Conservation (phyloP, 2,113 vertebrate species). For the Platichthys stellatus region DNA sequence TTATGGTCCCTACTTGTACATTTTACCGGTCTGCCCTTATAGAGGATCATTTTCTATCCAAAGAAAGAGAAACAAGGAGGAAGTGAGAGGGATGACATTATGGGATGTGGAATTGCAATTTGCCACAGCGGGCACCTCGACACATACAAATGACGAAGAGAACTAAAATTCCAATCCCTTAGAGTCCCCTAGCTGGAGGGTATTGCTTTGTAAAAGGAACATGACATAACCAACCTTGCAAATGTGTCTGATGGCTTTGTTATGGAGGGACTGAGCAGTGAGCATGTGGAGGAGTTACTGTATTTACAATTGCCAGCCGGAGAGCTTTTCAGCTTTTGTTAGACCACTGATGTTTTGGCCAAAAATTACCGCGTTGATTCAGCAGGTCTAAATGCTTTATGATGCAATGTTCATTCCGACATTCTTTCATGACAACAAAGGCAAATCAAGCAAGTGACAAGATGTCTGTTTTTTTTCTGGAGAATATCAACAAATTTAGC, state of each 20-base stretch:
- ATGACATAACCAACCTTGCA: constrained; percentile 79
- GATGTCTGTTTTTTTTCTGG: constrained; percentile 12
- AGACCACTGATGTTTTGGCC: constrained; percentile 23
- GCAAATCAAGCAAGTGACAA: constrained; percentile 44
- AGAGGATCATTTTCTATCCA: constrained; percentile 53
- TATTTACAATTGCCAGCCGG: constrained; percentile 27
- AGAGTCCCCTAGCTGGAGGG: constrained; percentile 70
- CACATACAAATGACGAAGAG: constrained; percentile 79
- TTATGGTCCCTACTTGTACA: constrained; percentile 49
- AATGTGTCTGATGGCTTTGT: constrained; percentile 78
- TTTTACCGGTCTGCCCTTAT: constrained; percentile 55
- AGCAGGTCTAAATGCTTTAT: constrained; percentile 29
- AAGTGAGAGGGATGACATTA: constrained; percentile 71
- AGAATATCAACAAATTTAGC: constrained; percentile 17
- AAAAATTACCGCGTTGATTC: not conserved
- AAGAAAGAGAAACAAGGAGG: constrained; percentile 69
- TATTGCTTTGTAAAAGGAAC: constrained; percentile 77
- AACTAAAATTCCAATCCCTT: constrained; percentile 74
- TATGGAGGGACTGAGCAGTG: constrained; percentile 50
- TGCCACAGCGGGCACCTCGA: constrained; percentile 70
- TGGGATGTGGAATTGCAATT: constrained; percentile 77
- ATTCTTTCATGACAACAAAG: constrained; percentile 33
- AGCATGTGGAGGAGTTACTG: constrained; percentile 44
- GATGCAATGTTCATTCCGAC: constrained; percentile 28
- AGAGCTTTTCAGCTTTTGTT: constrained; percentile 37